Evolutionary conservation across 1,140 invertebrate genomes (phyloP).

Genomic region (Cotesia glomerata): DNA sequence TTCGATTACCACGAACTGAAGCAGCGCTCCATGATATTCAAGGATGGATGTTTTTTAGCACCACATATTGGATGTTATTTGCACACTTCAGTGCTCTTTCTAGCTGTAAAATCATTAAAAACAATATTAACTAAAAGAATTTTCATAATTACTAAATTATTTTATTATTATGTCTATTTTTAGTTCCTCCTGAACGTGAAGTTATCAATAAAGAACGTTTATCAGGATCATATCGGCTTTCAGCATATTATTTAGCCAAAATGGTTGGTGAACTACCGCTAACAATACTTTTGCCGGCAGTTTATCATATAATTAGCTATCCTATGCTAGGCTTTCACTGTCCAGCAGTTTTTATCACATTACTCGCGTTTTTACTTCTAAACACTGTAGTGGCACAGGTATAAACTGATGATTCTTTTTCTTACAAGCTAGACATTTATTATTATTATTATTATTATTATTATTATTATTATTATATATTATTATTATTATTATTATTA

Average conservation of each 20-base stretch:
- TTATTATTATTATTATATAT: neutral
- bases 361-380: constrained; percentile 76
- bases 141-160: neutral
- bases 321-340: constrained; percentile 75
- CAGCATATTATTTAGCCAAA: constrained; percentile 86
- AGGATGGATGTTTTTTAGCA: constrained; percentile 88
- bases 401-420: constrained; percentile 20
- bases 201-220: constrained; percentile 84
- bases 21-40: constrained; percentile 80
- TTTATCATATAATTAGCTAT: constrained; percentile 82
- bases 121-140: neutral
- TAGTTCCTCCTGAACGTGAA: constrained; percentile 82
- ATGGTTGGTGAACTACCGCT: constrained; percentile 84
- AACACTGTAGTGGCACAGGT: constrained; percentile 81
- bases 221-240: constrained; percentile 82
- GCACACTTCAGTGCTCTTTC: constrained; percentile 81
- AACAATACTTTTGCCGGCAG: constrained; percentile 77
- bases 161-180: constrained; percentile 5
- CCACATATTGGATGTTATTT: constrained; percentile 88
- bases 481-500: neutral
- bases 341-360: constrained; percentile 72
- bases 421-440: neutral
- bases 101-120: constrained; percentile 67
- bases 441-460: neutral
- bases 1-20: constrained; percentile 77